Evolutionary conservation across 1,140 invertebrate genomes (phyloP).

Genomic region (Micrasema longulum): DNA sequence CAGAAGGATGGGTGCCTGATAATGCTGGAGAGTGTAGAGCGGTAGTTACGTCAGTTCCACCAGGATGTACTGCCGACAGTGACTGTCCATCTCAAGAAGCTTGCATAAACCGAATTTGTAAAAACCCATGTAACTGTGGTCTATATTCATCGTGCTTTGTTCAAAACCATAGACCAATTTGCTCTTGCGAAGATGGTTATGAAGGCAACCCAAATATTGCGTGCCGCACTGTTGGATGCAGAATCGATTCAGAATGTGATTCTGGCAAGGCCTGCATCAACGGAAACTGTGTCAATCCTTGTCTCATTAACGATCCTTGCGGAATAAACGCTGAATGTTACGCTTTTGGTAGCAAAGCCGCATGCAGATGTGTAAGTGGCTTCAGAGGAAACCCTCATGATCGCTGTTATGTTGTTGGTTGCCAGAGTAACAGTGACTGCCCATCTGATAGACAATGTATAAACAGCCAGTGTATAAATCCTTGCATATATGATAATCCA

Average conservation of each 20-base stretch:
- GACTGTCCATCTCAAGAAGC: conserved; percentile 84
- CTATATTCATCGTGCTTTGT: conserved; percentile 85
- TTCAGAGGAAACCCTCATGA: conserved; percentile 84
- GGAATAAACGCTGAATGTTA: conserved; percentile 87
- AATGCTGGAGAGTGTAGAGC: conserved; percentile 80
- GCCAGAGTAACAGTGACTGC: conserved; percentile 89
- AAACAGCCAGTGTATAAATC: conserved; percentile 87
- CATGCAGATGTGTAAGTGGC: conserved; percentile 84
- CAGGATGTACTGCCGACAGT: conserved; percentile 80
- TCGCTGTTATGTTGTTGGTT: conserved; percentile 85
- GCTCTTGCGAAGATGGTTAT: conserved; percentile 83
- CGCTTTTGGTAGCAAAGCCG: conserved; percentile 77
- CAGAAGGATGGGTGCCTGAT: conserved; percentile 84
- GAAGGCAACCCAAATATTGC: conserved; percentile 87
- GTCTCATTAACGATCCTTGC: conserved; percentile 82
- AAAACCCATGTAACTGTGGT: conserved; percentile 90
- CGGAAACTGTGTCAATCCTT: conserved; percentile 86
- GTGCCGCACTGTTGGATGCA: conserved; percentile 83
- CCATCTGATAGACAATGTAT: conserved; percentile 85
- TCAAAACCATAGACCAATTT: conserved; percentile 86
- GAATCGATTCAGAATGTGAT: conserved; percentile 82
- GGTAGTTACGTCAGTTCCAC: conserved; percentile 74
- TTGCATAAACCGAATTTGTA: conserved; percentile 86
- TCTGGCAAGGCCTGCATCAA: conserved; percentile 85
- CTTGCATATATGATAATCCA: conserved; percentile 82